phyloP scores from a whole-genome alignment of 2,888 invertebrate genomes.

The Microctonus aethiopoides region DNA sequence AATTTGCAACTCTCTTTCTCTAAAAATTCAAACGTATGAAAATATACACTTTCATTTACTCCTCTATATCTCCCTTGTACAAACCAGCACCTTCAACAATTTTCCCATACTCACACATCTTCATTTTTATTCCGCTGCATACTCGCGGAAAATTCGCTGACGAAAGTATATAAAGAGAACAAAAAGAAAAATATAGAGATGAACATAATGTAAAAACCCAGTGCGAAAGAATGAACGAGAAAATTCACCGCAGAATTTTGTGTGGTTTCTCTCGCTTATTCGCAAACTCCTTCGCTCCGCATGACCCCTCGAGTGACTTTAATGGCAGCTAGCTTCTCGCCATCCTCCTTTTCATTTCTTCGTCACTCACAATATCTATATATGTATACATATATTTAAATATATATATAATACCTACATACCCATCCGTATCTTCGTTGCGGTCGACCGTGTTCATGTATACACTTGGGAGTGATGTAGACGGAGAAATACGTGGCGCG shows the following conservation, averaged over 20 bases:
- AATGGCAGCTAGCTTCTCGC: constrained; percentile 28
- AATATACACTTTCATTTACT: constrained; percentile 17
- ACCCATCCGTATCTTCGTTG: constrained; percentile 2
- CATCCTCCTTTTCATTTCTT: constrained; percentile 32
- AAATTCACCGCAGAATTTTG: constrained; percentile 23
- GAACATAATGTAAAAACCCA: not conserved
- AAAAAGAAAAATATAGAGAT: not conserved
- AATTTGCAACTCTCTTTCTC: not conserved
- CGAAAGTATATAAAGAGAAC: constrained; percentile 13
- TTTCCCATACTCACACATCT: constrained; percentile 13
- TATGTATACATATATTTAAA: not conserved
- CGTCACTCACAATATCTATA: not conserved
- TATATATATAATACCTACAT: not conserved
- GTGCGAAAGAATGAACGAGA: not conserved
- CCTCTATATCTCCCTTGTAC: not conserved
- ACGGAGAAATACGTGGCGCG: constrained; percentile 28
- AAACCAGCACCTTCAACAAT: not conserved
- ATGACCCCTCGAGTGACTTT: constrained; percentile 30
- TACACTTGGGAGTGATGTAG: constrained; percentile 33
- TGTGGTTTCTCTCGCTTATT: constrained; percentile 28
- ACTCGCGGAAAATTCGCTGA: constrained; percentile 28
- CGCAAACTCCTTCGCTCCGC: constrained; percentile 9
- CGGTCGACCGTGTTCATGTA: constrained; percentile 34
- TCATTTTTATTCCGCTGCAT: constrained; percentile 28
- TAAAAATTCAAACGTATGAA: not conserved